These are phyloP conservation scores for Encarsia formosa DNA, from an alignment of 2,888 invertebrate species.

Conservation along the genomic window DNA sequence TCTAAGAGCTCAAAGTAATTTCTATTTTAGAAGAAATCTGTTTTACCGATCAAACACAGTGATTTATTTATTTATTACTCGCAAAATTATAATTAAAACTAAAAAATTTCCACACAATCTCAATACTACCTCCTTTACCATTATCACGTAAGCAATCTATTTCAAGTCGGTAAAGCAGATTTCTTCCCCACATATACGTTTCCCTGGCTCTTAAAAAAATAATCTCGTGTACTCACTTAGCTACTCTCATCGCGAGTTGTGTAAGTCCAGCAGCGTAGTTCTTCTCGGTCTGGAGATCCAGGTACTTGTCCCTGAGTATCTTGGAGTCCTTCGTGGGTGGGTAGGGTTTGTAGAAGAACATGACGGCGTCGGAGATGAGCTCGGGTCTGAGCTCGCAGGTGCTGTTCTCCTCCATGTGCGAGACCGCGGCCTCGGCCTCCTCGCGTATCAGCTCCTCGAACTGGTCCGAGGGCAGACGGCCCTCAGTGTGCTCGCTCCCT, in stretches of 20 bases:
- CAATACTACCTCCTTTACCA: too few species aligned
- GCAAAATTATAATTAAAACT: too few species aligned
- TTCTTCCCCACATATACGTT: too few species aligned
- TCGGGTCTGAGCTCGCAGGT: slow-evolving; percentile 48
- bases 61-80: too few species aligned
- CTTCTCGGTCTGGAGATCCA: slow-evolving; percentile 73
- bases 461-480: slow-evolving; percentile 59
- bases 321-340: slow-evolving; percentile 62
- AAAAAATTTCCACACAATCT: too few species aligned
- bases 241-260: slow-evolving; percentile 63
- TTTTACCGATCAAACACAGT: too few species aligned
- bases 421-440: slow-evolving; percentile 37
- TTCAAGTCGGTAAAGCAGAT: too few species aligned
- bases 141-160: too few species aligned
- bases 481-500: slow-evolving; percentile 58
- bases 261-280: slow-evolving; percentile 70
- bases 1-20: too few species aligned
- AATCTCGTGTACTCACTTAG: slow-evolving; percentile 57
- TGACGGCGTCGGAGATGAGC: slow-evolving; percentile 62
- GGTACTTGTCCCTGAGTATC: slow-evolving; percentile 61
- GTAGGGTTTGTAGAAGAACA: slow-evolving; percentile 72
- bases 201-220: too few species aligned
- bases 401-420: slow-evolving; percentile 39
- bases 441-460: slow-evolving; percentile 65
- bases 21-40: too few species aligned